These are phyloP conservation scores for Agrotis segetum DNA, from an alignment of 2,888 invertebrate genomes.

Conservation along the genomic window DNA sequence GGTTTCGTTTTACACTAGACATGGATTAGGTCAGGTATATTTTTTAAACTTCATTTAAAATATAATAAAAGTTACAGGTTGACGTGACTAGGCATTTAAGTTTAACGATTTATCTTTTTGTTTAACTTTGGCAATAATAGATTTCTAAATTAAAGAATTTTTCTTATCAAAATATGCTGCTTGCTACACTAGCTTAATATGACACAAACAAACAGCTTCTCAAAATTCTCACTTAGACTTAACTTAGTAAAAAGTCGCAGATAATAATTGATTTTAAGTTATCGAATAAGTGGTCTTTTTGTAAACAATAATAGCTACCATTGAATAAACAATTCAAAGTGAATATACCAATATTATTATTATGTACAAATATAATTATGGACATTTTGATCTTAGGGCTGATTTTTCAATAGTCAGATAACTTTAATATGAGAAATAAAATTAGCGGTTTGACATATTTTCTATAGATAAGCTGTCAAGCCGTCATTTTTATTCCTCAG, in stretches of 20 bases:
- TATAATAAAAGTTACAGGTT: constrained; percentile 55
- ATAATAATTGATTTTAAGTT: constrained; percentile 5
- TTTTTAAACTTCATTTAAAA: constrained; percentile 29
- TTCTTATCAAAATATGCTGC: constrained; percentile 16
- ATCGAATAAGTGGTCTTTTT: constrained; percentile 10
- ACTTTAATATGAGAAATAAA: no score
- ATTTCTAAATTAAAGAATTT: constrained; percentile 25
- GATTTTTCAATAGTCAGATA: no score
- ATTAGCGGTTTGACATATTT: no score
- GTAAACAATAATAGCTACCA: constrained; percentile 34
- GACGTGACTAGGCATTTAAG: constrained; percentile 68
- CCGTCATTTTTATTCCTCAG: no score
- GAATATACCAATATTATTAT: constrained; percentile 13
- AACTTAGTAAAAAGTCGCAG: neutral
- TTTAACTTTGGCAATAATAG: constrained; percentile 56
- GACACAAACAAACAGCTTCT: neutral
- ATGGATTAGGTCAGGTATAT: constrained; percentile 46
- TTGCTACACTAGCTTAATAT: neutral
- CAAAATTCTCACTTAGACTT: neutral
- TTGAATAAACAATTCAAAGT: constrained; percentile 1
- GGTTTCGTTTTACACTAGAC: constrained; percentile 50
- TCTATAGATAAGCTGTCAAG: no score
- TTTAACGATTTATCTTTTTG: constrained; percentile 36
- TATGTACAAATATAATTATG: constrained; percentile 3
- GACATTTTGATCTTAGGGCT: neutral